phyloP scores from a whole-genome alignment of 1,140 invertebrate genomes.

The Doryteuthis pealeii region DNA sequence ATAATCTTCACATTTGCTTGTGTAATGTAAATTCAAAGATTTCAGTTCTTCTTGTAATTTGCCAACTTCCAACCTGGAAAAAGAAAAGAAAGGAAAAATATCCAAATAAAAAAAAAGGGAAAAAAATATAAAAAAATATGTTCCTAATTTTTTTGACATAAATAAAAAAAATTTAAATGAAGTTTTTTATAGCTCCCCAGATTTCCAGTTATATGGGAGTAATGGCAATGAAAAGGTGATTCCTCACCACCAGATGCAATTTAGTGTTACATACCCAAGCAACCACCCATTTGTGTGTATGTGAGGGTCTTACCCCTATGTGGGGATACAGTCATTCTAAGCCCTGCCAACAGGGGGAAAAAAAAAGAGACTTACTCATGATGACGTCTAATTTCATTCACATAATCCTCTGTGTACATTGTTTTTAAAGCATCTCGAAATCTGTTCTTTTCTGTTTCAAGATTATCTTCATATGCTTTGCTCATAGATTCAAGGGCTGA shows the following conservation, averaged over 20 bases:
- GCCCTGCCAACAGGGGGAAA: too few relatives aligned
- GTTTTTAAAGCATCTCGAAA: slow-evolving; percentile 46
- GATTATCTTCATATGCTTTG: slow-evolving; percentile 52
- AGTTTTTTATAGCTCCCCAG: too few relatives aligned
- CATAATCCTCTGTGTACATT: slow-evolving; percentile 53
- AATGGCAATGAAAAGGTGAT: too few relatives aligned
- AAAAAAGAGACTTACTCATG: slow-evolving; percentile 42
- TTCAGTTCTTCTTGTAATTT: slow-evolving; percentile 44
- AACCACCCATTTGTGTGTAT: too few relatives aligned
- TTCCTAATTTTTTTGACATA: not conserved
- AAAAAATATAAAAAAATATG: not conserved
- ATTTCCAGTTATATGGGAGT: too few relatives aligned
- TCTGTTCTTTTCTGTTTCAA: slow-evolving; percentile 47
- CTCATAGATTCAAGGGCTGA: slow-evolving; percentile 54
- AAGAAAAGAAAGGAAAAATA: not conserved
- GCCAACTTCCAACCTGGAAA: slow-evolving; percentile 38
- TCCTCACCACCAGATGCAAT: too few relatives aligned
- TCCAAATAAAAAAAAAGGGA: not conserved
- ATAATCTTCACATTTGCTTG: slow-evolving; percentile 51
- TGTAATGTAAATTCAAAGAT: slow-evolving; percentile 46
- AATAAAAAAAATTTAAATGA: not conserved
- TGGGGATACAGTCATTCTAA: too few relatives aligned
- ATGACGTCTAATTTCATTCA: slow-evolving; percentile 45
- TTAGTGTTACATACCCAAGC: too few relatives aligned
- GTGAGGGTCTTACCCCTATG: too few relatives aligned